Conservation (phyloP, 2,113 vertebrate species). For the Psilopsiagon aurifrons region DNA sequence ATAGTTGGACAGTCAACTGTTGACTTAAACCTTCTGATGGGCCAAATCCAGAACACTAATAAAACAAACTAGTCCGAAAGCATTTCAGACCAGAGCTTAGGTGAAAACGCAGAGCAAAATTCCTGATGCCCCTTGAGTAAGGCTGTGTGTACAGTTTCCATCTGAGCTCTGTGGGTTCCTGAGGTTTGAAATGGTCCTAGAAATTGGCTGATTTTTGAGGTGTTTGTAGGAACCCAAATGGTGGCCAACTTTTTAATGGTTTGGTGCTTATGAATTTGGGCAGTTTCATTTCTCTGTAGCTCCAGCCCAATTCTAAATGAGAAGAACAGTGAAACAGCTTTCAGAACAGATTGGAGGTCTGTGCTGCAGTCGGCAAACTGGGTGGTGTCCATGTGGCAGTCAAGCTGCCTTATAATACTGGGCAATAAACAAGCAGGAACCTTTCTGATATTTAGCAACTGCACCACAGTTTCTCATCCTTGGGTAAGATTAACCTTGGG, state of each 20-base stretch:
- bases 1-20: background rate
- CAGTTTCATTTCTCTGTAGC: slow-evolving; percentile 17
- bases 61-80: background rate
- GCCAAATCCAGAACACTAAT: background rate
- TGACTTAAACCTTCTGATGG: background rate
- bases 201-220: background rate
- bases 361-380: slow-evolving; percentile 40
- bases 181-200: background rate
- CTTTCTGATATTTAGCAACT: slow-evolving; percentile 47
- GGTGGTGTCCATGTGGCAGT: slow-evolving; percentile 61
- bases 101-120: background rate
- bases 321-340: slow-evolving; percentile 57
- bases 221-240: background rate
- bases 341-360: slow-evolving; percentile 63
- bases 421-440: slow-evolving; percentile 28
- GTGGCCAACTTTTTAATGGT: slow-evolving; percentile 25
- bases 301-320: slow-evolving; percentile 38
- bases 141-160: background rate
- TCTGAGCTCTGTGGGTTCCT: background rate
- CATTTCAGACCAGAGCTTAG: background rate
- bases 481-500: slow-evolving; percentile 6
- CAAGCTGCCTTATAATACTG: slow-evolving; percentile 48
- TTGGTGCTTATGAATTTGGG: background rate
- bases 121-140: background rate
- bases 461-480: background rate